Base-by-base conservation (phyloP, 2,888 invertebrate genomes). In the Spodoptera picta region DNA sequence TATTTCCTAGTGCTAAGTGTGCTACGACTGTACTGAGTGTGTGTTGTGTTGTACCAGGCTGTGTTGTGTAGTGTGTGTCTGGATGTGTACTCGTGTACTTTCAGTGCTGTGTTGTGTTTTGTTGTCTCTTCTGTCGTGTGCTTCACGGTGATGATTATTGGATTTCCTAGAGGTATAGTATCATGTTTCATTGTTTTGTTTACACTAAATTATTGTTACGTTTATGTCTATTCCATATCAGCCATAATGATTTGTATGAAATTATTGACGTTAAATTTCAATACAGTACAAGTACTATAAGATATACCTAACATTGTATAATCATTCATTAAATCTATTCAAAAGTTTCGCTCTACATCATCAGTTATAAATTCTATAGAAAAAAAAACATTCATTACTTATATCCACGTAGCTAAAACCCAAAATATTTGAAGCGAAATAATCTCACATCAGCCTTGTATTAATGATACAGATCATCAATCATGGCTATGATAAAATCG, bases 151-250 rank as follows among this genome's bases (percentile, higher is more conserved):
- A 60, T 64, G 68, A 46, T 62, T 69, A 67, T 80, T 80, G 80
- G 80, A 80, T 79, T 72, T 66, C 54, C 69, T 65, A 55, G 65
- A 80, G 77, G 80, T 80, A 68, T 27, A 67, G 74, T 75, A 50
- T 70, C 51, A 65, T 59, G 54, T 72, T 73, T 64, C 70, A 60
- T 74, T 74, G 50, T 73, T 66, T 61, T 56, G 47, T 42, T 50
- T 54, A 7, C 44, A 23, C 9, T 6, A 14, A 43, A 11, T 43
- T 24, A 4, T 3, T 11, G 46, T 47, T 36, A 36, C 6, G 10
- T n/a, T 11, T 46, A 10, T 3, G 3, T 12, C 4, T 5, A 46
- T 12, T 41, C 5, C 7, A 12, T 3, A 10, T 49, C 14, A 31
- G 1, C 36, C 6, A 7, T 36, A 36, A 36, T 9, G 36, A 36